phyloP scores from a whole-genome alignment of 2,113 vertebrate genomes.

The Lagopus muta region DNA sequence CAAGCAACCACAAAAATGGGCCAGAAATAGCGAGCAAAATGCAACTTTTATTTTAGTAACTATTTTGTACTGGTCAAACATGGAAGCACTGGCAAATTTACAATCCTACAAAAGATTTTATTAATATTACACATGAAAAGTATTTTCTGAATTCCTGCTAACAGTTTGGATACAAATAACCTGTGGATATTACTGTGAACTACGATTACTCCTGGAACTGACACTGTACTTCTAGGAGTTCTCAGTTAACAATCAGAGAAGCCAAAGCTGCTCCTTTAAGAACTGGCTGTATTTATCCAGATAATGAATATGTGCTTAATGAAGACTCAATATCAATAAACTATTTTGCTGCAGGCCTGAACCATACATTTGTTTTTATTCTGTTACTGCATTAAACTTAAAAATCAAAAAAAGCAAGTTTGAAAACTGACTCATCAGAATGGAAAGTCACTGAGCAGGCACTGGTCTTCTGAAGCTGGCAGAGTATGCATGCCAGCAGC shows the following conservation, averaged over 20 bases:
- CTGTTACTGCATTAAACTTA: background rate
- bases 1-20: constrained; percentile 15
- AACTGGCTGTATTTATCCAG: background rate
- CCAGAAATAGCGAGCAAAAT: background rate
- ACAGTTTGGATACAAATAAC: background rate
- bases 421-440: background rate
- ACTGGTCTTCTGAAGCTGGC: background rate
- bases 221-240: background rate
- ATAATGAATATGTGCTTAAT: background rate
- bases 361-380: background rate
- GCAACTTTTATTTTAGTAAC: background rate
- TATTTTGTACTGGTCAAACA: background rate
- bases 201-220: background rate
- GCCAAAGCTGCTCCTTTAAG: background rate
- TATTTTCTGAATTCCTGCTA: background rate
- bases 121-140: background rate
- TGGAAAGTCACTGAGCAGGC: background rate
- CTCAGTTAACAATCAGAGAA: background rate
- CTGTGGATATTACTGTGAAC: background rate
- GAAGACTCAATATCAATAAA: background rate
- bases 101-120: background rate
- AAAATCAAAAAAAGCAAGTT: background rate
- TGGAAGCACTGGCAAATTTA: background rate
- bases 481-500: background rate
- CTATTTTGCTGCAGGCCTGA: background rate